Base-by-base conservation (phyloP, 2,888 invertebrate genomes). In the Gymnocheta viridis region DNA sequence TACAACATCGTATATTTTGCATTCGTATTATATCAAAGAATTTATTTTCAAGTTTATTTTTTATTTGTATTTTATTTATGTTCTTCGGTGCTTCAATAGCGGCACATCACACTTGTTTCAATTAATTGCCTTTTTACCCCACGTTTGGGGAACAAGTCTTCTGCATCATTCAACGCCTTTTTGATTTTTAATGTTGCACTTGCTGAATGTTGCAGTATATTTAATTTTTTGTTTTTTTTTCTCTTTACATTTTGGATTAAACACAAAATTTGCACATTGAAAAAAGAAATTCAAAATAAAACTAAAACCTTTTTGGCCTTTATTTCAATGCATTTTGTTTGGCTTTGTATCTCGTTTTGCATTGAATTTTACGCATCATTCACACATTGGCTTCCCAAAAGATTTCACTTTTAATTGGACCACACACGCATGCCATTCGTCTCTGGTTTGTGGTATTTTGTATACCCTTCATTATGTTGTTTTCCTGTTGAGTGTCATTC, bases 331-430 rank as follows among this genome's bases (percentile, higher is more conserved):
- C 80, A 66, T 78, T 82, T 79, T 49, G 54, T 54, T 73, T 72
- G 47, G 2, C 56, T 22, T 76, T 64, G 66, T 56, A 47, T 54
- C 12, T 66, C 29, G 78, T 86, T 82, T 72, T 86, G 88, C 85
- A 87, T 87, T 87, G 87, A 88, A 88, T 89, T 90, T 89, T 88
- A 90, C 89, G 91, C 90, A 89, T 90, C 90, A 91, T 91, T 90
- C 90, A 89, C 90, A 90, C 89, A 88, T 91, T 88, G 87, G 85
- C 78, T 86, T 84, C 85, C 78, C 85, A 80, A 85, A 79, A 86
- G 78, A 87, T 87, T 88, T 88, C 87, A 86, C 86, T 87, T 89
- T 90, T 90, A 91, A 90, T 90, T 90, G 90, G 90, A 90, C 90
- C 90, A 90, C 90, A 90, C 90, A 88, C 87, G 60, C 83, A 72